Percentiles rank a stretch among this genome's conserved stretches.
phyloP scores from a whole-genome alignment of 1,140 invertebrate genomes.

The Melipona quadrifasciata region DNA sequence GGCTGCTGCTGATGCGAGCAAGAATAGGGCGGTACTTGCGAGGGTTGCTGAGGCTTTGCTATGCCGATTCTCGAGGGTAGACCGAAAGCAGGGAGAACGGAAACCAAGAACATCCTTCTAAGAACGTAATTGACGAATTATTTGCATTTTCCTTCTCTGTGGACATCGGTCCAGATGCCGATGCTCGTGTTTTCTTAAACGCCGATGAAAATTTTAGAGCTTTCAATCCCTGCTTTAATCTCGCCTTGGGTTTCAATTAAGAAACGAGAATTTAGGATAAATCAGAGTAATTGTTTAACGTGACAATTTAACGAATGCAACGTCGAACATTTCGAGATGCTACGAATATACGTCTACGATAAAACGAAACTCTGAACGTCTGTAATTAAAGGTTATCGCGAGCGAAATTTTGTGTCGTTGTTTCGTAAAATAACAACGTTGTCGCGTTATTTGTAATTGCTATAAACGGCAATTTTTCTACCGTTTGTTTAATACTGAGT shows the following conservation, averaged over 20 bases:
- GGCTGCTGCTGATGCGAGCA: slow-evolving; percentile 26
- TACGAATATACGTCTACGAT: no score
- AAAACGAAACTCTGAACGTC: no score
- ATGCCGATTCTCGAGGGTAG: background rate
- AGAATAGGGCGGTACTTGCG: background rate
- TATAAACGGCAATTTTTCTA: no score
- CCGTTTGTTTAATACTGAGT: no score
- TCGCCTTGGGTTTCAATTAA: background rate
- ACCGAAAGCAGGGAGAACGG: background rate
- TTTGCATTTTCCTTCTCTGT: background rate
- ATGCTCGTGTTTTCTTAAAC: background rate
- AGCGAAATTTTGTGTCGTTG: no score
- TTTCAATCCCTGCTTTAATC: background rate
- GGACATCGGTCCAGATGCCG: background rate
- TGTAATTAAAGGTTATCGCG: no score
- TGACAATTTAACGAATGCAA: no score
- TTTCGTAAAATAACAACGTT: no score
- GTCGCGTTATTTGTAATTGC: no score
- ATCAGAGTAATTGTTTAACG: no score
- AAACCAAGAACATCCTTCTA: background rate
- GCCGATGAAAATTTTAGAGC: background rate
- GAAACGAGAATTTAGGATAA: background rate
- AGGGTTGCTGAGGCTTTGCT: slow-evolving; percentile 5
- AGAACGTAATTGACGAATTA: slow-evolving; percentile 15
- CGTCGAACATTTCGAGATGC: no score